Conservation (phyloP, 2,113 vertebrate species). For the Tylochromis polylepis region DNA sequence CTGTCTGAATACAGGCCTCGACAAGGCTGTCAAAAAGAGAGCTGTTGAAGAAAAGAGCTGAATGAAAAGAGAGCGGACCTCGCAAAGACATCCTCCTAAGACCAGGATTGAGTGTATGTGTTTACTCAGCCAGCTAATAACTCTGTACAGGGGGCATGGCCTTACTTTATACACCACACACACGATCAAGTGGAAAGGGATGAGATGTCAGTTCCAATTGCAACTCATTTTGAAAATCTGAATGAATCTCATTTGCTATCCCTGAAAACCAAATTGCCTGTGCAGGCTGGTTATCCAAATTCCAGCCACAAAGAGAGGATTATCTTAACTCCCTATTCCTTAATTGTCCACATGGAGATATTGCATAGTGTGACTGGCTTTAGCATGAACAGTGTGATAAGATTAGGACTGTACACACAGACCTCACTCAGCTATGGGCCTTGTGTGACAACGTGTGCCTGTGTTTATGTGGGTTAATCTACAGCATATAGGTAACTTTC, state of each 20-base stretch:
- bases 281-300: slow-evolving; percentile 39
- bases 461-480: slow-evolving; percentile 56
- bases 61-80: slow-evolving; percentile 52
- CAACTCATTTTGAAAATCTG: slow-evolving; percentile 38
- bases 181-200: slow-evolving; percentile 59
- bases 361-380: slow-evolving; percentile 45
- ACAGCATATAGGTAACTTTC: slow-evolving; percentile 30
- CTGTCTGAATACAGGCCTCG: slow-evolving; percentile 54
- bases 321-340: slow-evolving; percentile 45
- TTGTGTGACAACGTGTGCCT: slow-evolving; percentile 38
- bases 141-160: slow-evolving; percentile 66
- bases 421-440: slow-evolving; percentile 17
- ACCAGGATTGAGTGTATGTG: slow-evolving; percentile 64
- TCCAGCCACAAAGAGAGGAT: slow-evolving; percentile 43
- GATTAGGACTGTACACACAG: slow-evolving; percentile 53
- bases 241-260: slow-evolving; percentile 51
- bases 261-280: slow-evolving; percentile 30
- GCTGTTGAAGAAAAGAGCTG: slow-evolving; percentile 37
- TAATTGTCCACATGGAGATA: slow-evolving; percentile 42
- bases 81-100: slow-evolving; percentile 35
- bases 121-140: slow-evolving; percentile 73
- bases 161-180: slow-evolving; percentile 55
- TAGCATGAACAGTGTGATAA: slow-evolving; percentile 21
- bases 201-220: slow-evolving; percentile 61
- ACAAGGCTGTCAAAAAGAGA: slow-evolving; percentile 54